Conservation (phyloP, 2,797 vertebrate genomes). For the Jordanella pulchra region DNA sequence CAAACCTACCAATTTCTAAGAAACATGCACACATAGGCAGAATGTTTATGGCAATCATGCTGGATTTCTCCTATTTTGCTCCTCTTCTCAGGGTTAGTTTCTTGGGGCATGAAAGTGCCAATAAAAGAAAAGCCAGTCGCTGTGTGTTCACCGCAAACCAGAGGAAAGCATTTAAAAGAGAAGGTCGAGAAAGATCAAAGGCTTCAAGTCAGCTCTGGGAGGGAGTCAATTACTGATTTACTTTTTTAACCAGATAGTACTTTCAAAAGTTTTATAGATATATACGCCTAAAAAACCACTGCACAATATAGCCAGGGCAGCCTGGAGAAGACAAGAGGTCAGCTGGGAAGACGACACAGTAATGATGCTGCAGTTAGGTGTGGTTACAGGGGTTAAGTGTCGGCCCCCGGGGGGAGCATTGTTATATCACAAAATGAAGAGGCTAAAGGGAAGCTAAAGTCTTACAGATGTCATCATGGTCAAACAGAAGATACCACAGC, state of each 20-base stretch:
- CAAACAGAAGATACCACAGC: constrained; percentile 26
- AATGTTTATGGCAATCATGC: neutral
- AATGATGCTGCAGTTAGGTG: constrained; percentile 52
- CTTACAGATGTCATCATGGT: constrained; percentile 49
- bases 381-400: constrained; percentile 66
- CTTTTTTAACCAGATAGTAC: constrained; percentile 64
- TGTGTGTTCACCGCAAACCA: constrained; percentile 60
- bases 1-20: neutral
- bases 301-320: constrained; percentile 42
- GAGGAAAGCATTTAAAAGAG: constrained; percentile 67
- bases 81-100: constrained; percentile 31
- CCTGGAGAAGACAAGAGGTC: constrained; percentile 18
- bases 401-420: constrained; percentile 51
- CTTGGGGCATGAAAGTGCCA: constrained; percentile 63
- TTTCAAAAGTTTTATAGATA: constrained; percentile 13
- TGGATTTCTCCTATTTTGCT: constrained; percentile 9
- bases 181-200: constrained; percentile 70
- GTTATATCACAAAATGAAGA: constrained; percentile 58
- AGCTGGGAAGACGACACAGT: constrained; percentile 32
- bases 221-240: constrained; percentile 69
- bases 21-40: constrained; percentile 6
- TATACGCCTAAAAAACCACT: constrained; percentile 43
- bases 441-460: constrained; percentile 40
- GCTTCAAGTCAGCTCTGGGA: constrained; percentile 42
- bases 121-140: constrained; percentile 64